phyloP scores from a whole-genome alignment of 2,113 vertebrate species.

The Onychorhynchus coronatus region DNA sequence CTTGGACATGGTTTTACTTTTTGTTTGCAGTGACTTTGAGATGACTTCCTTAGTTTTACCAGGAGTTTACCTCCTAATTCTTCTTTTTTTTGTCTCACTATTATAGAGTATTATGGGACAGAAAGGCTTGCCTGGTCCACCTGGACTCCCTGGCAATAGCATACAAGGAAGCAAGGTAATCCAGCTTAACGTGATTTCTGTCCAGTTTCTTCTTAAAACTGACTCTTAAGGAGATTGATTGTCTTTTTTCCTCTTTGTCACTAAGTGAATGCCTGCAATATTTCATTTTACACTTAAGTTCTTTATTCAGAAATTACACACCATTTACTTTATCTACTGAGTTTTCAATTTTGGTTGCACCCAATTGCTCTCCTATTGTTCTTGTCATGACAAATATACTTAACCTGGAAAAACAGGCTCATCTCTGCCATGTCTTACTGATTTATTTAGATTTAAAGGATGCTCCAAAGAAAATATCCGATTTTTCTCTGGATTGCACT shows the following conservation, averaged over 20 bases:
- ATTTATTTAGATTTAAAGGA: not conserved
- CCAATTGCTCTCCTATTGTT: not conserved
- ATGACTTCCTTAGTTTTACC: not conserved
- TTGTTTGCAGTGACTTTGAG: not conserved
- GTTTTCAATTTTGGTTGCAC: not conserved
- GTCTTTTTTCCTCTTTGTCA: not conserved
- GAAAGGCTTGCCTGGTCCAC: constrained; percentile 72
- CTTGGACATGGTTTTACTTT: not conserved
- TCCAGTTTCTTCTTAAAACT: not conserved
- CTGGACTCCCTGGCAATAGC: constrained; percentile 75
- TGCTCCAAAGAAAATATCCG: not conserved
- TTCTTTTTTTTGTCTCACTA: not conserved
- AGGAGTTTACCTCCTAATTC: not conserved
- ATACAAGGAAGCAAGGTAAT: constrained; percentile 86
- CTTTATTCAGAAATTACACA: not conserved
- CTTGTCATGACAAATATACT: not conserved
- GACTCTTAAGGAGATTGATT: not conserved
- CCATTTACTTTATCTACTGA: not conserved
- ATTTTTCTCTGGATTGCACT: not conserved
- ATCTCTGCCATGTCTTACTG: not conserved
- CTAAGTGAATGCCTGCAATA: not conserved
- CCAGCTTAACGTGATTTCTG: not conserved
- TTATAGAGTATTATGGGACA: constrained; percentile 77
- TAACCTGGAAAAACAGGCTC: not conserved
- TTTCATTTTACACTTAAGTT: not conserved